A percentile compares a stretch with the other conserved stretches of the same genome.
These are phyloP conservation scores for Anolis sagrei DNA, from an alignment of 2,113 vertebrate species.

Conservation along the genomic window DNA sequence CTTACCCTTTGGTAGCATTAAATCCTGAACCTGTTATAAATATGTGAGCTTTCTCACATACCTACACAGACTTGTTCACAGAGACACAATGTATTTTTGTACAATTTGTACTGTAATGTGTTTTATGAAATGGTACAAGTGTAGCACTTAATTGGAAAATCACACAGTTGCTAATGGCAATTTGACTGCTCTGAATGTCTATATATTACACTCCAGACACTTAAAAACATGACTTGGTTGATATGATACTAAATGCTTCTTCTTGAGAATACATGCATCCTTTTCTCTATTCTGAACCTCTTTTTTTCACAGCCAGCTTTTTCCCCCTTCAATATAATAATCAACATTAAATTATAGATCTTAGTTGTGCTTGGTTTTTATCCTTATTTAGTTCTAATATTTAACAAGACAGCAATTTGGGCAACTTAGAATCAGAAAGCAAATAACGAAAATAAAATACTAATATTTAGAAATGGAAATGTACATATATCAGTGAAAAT, in stretches of 20 bases:
- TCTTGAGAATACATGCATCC: neutral
- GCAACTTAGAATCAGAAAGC: neutral
- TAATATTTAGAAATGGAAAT: constrained; percentile 17
- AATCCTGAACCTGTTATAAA: constrained; percentile 51
- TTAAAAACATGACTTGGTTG: neutral
- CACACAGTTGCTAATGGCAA: constrained; percentile 48
- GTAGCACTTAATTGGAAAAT: constrained; percentile 50
- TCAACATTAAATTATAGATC: no score
- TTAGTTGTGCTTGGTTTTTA: neutral
- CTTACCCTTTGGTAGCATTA: constrained; percentile 37
- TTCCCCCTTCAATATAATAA: neutral
- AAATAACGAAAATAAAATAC: neutral
- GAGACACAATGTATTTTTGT: constrained; percentile 51
- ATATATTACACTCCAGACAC: constrained; percentile 17
- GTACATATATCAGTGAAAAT: neutral
- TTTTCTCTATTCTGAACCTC: neutral
- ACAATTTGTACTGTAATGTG: constrained; percentile 48
- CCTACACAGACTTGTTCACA: constrained; percentile 47
- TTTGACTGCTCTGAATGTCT: constrained; percentile 25
- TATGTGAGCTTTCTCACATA: constrained; percentile 47
- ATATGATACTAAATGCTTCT: constrained; percentile 1
- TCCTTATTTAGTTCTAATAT: neutral
- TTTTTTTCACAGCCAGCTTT: neutral
- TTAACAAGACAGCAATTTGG: neutral
- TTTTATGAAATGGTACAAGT: constrained; percentile 47